A percentile compares a stretch with the other conserved stretches of the same genome.
Conservation (phyloP, 2,113 vertebrate genomes). For the Pipa parva region DNA sequence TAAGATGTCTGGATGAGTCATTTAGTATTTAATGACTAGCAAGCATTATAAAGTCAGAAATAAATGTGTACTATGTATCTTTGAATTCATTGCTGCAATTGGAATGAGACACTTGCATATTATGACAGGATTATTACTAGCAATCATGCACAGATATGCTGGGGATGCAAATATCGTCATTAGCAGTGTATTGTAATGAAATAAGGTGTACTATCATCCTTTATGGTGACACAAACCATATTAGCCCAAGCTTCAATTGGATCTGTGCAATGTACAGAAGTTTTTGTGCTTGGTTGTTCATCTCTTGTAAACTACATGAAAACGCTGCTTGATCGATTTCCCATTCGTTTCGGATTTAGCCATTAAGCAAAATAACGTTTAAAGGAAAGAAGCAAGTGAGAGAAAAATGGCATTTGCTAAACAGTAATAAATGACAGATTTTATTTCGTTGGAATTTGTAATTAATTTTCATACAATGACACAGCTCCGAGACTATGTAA, state of each 20-base stretch:
- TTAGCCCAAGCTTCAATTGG: slow-evolving; percentile 75
- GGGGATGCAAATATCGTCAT: slow-evolving; percentile 91
- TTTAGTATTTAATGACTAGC: slow-evolving; percentile 95
- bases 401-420: not conserved
- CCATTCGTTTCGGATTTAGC: slow-evolving; percentile 38
- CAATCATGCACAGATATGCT: slow-evolving; percentile 88
- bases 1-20: slow-evolving; percentile 94
- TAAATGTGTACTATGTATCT: slow-evolving; percentile 87
- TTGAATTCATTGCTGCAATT: slow-evolving; percentile 84
- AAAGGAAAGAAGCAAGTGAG: slow-evolving; percentile 42
- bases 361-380: slow-evolving; percentile 52
- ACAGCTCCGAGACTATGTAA: too few relatives aligned
- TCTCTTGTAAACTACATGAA: slow-evolving; percentile 66
- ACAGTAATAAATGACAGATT: not conserved
- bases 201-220: slow-evolving; percentile 77
- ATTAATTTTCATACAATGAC: too few relatives aligned
- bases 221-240: slow-evolving; percentile 75
- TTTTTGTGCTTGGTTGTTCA: slow-evolving; percentile 66
- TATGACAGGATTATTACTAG: slow-evolving; percentile 86
- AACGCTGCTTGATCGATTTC: slow-evolving; percentile 62
- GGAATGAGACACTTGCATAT: slow-evolving; percentile 82
- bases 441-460: not conserved
- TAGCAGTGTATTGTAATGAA: slow-evolving; percentile 85
- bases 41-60: slow-evolving; percentile 93
- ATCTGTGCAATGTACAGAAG: slow-evolving; percentile 67